phyloP scores from a whole-genome alignment of 2,797 vertebrate species.

The Trematomus bernacchii region DNA sequence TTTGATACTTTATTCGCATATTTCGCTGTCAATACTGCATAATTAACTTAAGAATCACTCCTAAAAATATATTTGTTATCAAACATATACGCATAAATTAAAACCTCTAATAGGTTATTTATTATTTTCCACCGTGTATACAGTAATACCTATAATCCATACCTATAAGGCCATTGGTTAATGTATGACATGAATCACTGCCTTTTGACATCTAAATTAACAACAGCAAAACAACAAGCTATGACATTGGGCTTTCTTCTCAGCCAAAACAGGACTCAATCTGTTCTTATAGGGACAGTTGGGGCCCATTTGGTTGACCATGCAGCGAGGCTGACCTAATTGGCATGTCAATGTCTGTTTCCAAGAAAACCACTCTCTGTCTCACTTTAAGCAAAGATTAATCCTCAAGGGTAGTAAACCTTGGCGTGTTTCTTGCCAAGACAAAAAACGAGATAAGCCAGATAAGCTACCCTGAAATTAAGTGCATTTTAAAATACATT shows the following conservation, averaged over 20 bases:
- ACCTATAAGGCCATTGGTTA: neutral
- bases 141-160: conserved; percentile 1
- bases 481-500: conserved; percentile 19
- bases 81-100: neutral
- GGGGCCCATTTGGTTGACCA: conserved; percentile 52
- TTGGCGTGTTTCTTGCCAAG: neutral
- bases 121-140: neutral
- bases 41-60: neutral
- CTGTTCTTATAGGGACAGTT: conserved; percentile 42
- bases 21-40: neutral
- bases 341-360: conserved; percentile 53
- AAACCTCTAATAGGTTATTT: neutral
- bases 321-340: conserved; percentile 33
- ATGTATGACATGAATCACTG: conserved; percentile 9
- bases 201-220: conserved; percentile 15
- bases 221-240: conserved; percentile 23
- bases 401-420: neutral
- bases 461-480: conserved; percentile 17
- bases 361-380: conserved; percentile 45
- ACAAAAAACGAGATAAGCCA: conserved; percentile 16
- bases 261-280: conserved; percentile 53
- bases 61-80: neutral
- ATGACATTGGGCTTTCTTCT: conserved; percentile 18
- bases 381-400: conserved; percentile 32
- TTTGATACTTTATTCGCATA: neutral